Evolutionary conservation across 2,888 invertebrate genomes (phyloP), one percentile per base, ranked within the genome.

Genomic region (Oscheius myriophilus): DNA sequence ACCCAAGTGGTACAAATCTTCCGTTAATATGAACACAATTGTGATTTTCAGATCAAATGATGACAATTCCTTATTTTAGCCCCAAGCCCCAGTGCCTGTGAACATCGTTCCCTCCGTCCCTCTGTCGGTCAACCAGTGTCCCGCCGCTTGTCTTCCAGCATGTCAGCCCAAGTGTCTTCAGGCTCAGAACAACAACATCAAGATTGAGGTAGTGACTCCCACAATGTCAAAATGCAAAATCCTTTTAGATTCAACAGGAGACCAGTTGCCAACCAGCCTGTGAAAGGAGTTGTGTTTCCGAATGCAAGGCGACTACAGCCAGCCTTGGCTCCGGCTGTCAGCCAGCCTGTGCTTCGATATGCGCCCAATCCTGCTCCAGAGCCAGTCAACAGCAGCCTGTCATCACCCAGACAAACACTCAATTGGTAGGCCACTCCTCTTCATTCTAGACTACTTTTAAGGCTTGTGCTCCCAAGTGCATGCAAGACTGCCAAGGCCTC

Each of bases 391-490:
- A 25, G n/a, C 46, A 25, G 6, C 21, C 55, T n/a, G 55, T 16
- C 25, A 25, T 14, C n/a, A 52, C 18, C 11, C 18, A 46, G 4
- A 11, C 18, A 3, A 18, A 18, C 18, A 7, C 46, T 18, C 18
- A 46, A 46, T 46, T 46, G 46, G 16, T 46, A 18, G 3, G 18
- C 41, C 26, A 16, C 6, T 33, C 57, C 43, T 42, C 45, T 2
- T 43, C 2, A 57, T 41, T 4, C 9, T 6, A 39, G 4, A 14
- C 6, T 26, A 16, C 12, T 18, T 11, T 42, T 45, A 65, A 69
- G 58, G 49, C 69, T 14, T 78, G 78, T 65, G 72, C 73, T 33
- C 78, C 78, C 45, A 78, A 78, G 53, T 78, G 78, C 59, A 73
- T 75, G 66, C 59, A 59, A 39, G 78, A 78, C 52, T 78, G 78